phyloP scores from a whole-genome alignment of 1,140 invertebrate genomes.

The Zaprionus camerounensis region DNA sequence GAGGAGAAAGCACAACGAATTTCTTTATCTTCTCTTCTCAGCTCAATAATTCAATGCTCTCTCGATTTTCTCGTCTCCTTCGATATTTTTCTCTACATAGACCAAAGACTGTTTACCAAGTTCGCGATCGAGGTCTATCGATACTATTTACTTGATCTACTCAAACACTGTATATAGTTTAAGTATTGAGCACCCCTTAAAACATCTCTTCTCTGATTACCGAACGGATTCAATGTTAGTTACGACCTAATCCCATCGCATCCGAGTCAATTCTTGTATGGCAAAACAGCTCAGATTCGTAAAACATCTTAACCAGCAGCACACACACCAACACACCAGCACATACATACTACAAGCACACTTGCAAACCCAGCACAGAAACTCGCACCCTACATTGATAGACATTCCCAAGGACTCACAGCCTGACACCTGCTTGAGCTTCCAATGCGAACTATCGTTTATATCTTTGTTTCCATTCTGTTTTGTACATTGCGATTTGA shows the following conservation, averaged over 20 bases:
- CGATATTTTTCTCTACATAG: constrained; percentile 47
- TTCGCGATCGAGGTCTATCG: constrained; percentile 45
- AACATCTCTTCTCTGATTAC: constrained; percentile 13
- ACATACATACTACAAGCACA: constrained; percentile 40
- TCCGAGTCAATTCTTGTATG: constrained; percentile 35
- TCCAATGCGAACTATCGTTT: constrained; percentile 15
- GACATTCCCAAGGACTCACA: constrained; percentile 36
- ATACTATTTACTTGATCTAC: constrained; percentile 20
- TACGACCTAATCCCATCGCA: constrained; percentile 53
- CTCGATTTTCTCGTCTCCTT: constrained; percentile 21
- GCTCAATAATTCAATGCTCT: constrained; percentile 10
- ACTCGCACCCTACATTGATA: background rate
- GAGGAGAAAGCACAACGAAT: constrained; percentile 18
- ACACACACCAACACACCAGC: constrained; percentile 39
- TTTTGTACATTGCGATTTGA: constrained; percentile 55
- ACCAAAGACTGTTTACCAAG: constrained; percentile 48
- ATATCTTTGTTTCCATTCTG: constrained; percentile 30
- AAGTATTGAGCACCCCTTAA: constrained; percentile 22
- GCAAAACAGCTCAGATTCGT: constrained; percentile 67
- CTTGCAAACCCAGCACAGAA: constrained; percentile 34
- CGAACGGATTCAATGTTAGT: constrained; percentile 48
- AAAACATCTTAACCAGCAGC: constrained; percentile 57
- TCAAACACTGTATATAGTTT: constrained; percentile 46
- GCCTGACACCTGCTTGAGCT: constrained; percentile 51
- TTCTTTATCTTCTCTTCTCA: constrained; percentile 20